Base-by-base conservation (phyloP, 2,888 invertebrate genomes). In the Andrena chrysosceles region DNA sequence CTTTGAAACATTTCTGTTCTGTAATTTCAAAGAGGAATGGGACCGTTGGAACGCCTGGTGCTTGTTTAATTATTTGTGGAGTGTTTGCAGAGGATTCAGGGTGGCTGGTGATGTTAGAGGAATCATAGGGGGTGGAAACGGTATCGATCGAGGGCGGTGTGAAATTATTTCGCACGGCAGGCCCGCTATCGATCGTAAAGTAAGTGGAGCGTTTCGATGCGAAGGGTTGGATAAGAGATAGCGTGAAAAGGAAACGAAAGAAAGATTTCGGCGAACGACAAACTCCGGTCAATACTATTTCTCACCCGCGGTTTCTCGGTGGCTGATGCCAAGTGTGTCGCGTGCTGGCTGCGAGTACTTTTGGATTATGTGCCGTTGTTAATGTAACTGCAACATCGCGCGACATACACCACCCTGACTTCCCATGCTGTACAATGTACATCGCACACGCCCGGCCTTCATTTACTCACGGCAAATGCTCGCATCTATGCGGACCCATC, bases 381-480 rank as follows among this genome's bases (percentile, higher is more conserved):
- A 16, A n/a, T 42, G 20, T 16, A 54, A 35, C 35, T 26, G 59
- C 66, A 78, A 62, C 59, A 60, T 62, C 52, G 20, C 49, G 33
- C 23, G 23, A 23, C 20, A n/a, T 62, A 13, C 63, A n/a, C 33
- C 56, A 33, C 56, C 23, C 33, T 48, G 64, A 48, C 56, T 35
- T 16, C 10, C 16, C 23, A 4, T 26, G 49, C 5, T 26, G n/a
- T 26, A 20, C 26, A 35, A 10, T 69, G 54, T 48, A n/a, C 59
- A 29, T 60, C 42, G 73, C 62, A 66, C 72, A 68, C 56, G 64
- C 60, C 64, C 64, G 64, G 59, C 56, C 70, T 82, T 77, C 70
- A 42, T 75, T 73, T 64, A 64, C 33, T 13, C 31, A 20, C 56
- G n/a, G 20, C 52, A 29, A 23, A 59, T 31, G 16, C 10, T 23